These are phyloP conservation scores for Drosophila azteca DNA, from an alignment of 1,140 invertebrate genomes.

Conservation along the genomic window DNA sequence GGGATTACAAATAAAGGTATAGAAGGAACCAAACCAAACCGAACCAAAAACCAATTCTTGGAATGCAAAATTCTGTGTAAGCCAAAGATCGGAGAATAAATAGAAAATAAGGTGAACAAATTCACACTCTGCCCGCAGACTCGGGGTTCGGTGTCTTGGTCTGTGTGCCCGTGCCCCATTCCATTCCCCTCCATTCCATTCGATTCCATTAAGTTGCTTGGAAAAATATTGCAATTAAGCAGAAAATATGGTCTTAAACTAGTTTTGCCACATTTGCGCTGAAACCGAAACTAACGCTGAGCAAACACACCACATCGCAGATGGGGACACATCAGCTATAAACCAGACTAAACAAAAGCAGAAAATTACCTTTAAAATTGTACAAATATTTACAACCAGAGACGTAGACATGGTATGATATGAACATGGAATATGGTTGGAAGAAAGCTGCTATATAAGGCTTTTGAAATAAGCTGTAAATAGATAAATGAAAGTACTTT, in stretches of 20 bases:
- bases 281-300: conserved; percentile 18
- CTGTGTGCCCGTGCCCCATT: conserved; percentile 37
- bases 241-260: conserved; percentile 82
- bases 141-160: conserved; percentile 15
- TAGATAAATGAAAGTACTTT: too few species aligned
- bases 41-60: conserved; percentile 55
- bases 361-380: conserved; percentile 1
- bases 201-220: conserved; percentile 15
- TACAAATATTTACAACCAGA: neutral
- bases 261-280: conserved; percentile 60
- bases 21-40: conserved; percentile 26
- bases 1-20: conserved; percentile 5
- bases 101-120: conserved; percentile 65
- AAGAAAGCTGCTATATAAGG: too few species aligned
- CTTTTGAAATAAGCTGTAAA: too few species aligned
- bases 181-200: neutral
- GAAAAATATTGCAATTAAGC: conserved; percentile 74
- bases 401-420: too few species aligned
- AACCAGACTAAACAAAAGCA: conserved; percentile 18
- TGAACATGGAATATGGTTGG: too few species aligned
- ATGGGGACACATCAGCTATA: neutral
- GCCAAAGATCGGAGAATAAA: conserved; percentile 25
- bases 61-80: conserved; percentile 68
- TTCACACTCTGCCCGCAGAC: conserved; percentile 64
- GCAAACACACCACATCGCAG: conserved; percentile 12